These are phyloP conservation scores for Tokudaia muenninki DNA, from an alignment of 2,797 vertebrate species.

Conservation along the genomic window DNA sequence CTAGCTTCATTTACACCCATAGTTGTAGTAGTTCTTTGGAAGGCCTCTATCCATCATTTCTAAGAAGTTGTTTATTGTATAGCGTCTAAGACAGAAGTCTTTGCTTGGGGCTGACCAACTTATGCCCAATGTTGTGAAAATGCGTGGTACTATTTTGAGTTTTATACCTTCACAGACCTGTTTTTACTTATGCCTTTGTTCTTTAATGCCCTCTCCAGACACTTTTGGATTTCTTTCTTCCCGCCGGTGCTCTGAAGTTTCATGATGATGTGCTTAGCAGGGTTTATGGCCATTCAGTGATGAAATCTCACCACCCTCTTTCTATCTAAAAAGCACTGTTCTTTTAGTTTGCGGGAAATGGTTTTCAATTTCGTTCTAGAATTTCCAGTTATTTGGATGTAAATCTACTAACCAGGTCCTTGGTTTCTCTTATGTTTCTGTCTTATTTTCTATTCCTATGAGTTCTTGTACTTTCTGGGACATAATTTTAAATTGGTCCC, in stretches of 20 bases:
- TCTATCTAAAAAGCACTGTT: not conserved
- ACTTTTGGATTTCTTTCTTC: not conserved
- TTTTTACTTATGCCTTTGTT: not conserved
- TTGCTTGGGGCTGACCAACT: not conserved
- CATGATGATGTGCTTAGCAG: not conserved
- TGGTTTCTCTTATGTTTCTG: not conserved
- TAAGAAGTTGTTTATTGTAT: not conserved
- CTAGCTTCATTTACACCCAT: not conserved
- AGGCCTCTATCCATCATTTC: not conserved
- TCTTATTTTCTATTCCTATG: constrained; percentile 11
- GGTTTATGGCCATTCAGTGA: not conserved
- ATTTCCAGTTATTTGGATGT: not conserved
- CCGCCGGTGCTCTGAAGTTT: not conserved
- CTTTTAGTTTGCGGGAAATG: not conserved
- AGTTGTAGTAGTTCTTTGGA: not conserved
- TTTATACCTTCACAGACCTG: not conserved
- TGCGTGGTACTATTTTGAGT: not conserved
- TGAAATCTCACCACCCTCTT: not conserved
- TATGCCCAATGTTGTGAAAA: not conserved
- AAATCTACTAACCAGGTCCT: not conserved
- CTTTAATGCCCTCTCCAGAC: not conserved
- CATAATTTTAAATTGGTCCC: not conserved
- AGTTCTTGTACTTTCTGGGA: constrained; percentile 38
- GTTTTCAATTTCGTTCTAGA: constrained; percentile 26
- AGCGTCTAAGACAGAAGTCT: not conserved